These are phyloP conservation scores for Epizoanthus scotinus DNA, from an alignment of 92 coral and sea anemone species.

Conservation along the genomic window DNA sequence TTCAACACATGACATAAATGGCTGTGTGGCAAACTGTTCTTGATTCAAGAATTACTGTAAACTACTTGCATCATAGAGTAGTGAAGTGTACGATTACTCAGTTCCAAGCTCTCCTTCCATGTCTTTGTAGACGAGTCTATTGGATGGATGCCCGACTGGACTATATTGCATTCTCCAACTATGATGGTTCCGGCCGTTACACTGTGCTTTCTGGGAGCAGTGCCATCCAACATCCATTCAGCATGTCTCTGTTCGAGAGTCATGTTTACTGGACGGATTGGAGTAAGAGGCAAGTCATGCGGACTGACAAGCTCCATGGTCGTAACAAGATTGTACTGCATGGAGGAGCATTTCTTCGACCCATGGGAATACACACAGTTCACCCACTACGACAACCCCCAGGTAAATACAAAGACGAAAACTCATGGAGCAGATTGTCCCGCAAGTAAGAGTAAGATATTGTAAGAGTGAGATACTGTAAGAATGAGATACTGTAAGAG, in stretches of 20 bases:
- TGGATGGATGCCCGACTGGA: conserved; percentile 88
- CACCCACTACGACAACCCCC: conserved; percentile 91
- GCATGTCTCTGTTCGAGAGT: conserved; percentile 82
- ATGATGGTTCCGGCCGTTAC: conserved; percentile 77
- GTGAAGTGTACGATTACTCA: not conserved
- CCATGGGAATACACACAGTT: conserved; percentile 86
- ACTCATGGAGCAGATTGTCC: too few species aligned
- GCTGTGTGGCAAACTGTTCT: not conserved
- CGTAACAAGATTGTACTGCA: conserved; percentile 54
- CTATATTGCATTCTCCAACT: conserved; percentile 76
- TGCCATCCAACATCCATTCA: conserved; percentile 69
- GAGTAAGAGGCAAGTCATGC: conserved; percentile 51
- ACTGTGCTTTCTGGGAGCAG: conserved; percentile 50
- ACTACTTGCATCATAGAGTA: too few species aligned
- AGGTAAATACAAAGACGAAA: conserved; percentile 50
- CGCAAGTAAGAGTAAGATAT: too few species aligned
- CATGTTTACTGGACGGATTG: conserved; percentile 88
- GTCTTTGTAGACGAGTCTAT: conserved; percentile 74
- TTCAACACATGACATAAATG: too few species aligned
- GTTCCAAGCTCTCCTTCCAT: not conserved
- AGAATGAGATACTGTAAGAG: too few species aligned
- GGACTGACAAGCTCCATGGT: conserved; percentile 71
- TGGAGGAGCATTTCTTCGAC: conserved; percentile 35
- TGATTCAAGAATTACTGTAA: too few species aligned
- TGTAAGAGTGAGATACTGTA: too few species aligned